Evolutionary conservation across 2,113 vertebrate species (phyloP).

Genomic region (Oceanodroma tethys): DNA sequence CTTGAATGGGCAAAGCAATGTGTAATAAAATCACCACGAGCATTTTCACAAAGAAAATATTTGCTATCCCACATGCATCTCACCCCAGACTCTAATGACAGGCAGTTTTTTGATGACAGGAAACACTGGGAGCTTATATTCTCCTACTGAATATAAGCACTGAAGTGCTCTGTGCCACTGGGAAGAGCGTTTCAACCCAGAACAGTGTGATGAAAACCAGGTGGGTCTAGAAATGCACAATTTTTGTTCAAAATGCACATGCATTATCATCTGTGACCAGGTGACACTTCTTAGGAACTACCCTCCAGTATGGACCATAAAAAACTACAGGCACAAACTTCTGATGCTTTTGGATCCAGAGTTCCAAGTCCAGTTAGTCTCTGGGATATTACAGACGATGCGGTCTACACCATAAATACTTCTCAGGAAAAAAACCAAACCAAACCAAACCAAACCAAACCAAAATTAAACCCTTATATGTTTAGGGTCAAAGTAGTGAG

Average conservation of each 20-base stretch:
- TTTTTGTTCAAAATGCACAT: neutral
- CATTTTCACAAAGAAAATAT: neutral
- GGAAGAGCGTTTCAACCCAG: neutral
- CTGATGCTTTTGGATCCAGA: neutral
- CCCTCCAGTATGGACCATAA: neutral
- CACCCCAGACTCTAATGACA: neutral
- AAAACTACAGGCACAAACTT: neutral
- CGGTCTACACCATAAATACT: neutral
- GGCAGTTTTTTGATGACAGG: neutral
- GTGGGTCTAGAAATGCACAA: neutral
- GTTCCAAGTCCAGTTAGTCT: neutral
- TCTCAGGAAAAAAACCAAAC: neutral
- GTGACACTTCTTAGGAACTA: neutral
- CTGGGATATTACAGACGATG: neutral
- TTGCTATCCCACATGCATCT: neutral
- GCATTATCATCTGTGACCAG: fast-evolving
- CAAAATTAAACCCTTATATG: neutral
- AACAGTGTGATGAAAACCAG: neutral
- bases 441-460: too few species aligned
- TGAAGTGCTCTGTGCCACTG: neutral
- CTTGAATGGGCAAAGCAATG: neutral
- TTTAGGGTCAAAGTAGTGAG: neutral
- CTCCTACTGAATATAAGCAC: too few species aligned
- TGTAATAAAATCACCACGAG: neutral
- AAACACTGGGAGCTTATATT: neutral